Percentiles rank a stretch among this genome's conserved stretches.
Evolutionary conservation across 2,888 invertebrate genomes (phyloP).

Genomic region (Zeuzera pyrina): DNA sequence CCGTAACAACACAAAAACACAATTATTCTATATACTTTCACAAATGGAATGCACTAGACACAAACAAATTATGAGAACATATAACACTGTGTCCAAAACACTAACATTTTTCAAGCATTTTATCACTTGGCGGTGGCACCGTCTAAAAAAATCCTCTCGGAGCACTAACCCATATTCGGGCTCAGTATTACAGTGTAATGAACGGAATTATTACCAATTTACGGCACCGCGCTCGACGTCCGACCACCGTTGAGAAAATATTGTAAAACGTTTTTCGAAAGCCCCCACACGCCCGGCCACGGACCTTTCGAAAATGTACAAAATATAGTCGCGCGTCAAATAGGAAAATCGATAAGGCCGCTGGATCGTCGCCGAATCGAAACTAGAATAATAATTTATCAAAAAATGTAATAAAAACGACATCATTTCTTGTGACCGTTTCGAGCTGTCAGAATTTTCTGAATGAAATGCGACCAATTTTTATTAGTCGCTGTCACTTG

Average conservation of each 20-base stretch:
- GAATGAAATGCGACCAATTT: slow-evolving; percentile 37
- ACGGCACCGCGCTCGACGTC: slow-evolving; percentile 58
- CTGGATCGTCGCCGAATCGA: slow-evolving; percentile 48
- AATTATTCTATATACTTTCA: slow-evolving; percentile 54
- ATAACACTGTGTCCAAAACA: slow-evolving; percentile 26
- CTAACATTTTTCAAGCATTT: slow-evolving; percentile 31
- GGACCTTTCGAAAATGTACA: slow-evolving; percentile 66
- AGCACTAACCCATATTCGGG: slow-evolving; percentile 67
- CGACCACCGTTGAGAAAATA: slow-evolving; percentile 58
- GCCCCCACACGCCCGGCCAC: slow-evolving; percentile 55
- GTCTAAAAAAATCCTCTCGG: slow-evolving; percentile 42
- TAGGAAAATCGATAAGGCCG: slow-evolving; percentile 70
- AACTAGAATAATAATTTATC: slow-evolving; percentile 70
- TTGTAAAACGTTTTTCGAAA: slow-evolving; percentile 69
- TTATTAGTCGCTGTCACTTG: slow-evolving; percentile 15
- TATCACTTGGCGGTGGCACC: slow-evolving; percentile 27
- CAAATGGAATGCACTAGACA: slow-evolving; percentile 47
- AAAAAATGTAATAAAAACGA: slow-evolving; percentile 73
- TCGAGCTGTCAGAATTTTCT: slow-evolving; percentile 67
- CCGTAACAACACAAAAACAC: slow-evolving; percentile 49
- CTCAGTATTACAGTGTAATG: slow-evolving; percentile 63
- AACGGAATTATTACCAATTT: slow-evolving; percentile 70
- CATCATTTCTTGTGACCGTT: slow-evolving; percentile 67
- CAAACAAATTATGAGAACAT: slow-evolving; percentile 47
- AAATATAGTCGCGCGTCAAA: slow-evolving; percentile 64